Evolutionary conservation across 2,113 vertebrate genomes (phyloP).

Genomic region (Pteropus alecto): DNA sequence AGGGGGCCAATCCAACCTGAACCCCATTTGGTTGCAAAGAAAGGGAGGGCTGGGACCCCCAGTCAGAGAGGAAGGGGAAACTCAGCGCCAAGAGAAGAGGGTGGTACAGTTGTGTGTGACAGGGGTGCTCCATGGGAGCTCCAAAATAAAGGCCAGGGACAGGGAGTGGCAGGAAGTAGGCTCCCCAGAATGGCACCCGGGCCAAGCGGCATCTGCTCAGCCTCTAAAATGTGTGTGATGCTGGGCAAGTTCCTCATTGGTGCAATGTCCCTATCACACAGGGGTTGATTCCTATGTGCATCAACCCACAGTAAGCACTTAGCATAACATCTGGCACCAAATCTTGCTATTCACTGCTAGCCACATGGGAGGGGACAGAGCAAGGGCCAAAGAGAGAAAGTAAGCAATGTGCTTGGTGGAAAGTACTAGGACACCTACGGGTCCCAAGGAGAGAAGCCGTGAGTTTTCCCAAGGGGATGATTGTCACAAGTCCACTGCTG

Average conservation of each 20-base stretch:
- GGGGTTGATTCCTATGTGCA: not conserved
- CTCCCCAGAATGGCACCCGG: not conserved
- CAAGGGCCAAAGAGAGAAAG: not conserved
- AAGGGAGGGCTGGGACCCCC: not conserved
- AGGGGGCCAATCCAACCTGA: not conserved
- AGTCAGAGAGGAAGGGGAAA: not conserved
- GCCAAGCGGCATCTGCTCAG: not conserved
- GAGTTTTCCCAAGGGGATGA: not conserved
- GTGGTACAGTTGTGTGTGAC: too few species aligned
- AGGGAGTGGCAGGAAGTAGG: not conserved
- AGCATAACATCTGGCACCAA: not conserved
- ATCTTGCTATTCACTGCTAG: not conserved
- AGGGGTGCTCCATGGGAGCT: not conserved
- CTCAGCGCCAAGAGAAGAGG: not conserved
- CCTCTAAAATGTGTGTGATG: not conserved
- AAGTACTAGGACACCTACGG: not conserved
- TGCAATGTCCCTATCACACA: not conserved
- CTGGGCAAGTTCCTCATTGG: not conserved
- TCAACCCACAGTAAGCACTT: not conserved
- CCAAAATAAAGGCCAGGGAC: not conserved
- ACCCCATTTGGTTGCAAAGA: not conserved
- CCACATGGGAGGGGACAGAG: not conserved
- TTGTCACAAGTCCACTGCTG: not conserved
- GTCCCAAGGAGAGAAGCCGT: not conserved
- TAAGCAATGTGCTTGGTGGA: not conserved